A percentile compares a stretch with the other conserved stretches of the same genome.
phyloP scores from a whole-genome alignment of 1,140 invertebrate species.

The Saccostrea cuccullata region DNA sequence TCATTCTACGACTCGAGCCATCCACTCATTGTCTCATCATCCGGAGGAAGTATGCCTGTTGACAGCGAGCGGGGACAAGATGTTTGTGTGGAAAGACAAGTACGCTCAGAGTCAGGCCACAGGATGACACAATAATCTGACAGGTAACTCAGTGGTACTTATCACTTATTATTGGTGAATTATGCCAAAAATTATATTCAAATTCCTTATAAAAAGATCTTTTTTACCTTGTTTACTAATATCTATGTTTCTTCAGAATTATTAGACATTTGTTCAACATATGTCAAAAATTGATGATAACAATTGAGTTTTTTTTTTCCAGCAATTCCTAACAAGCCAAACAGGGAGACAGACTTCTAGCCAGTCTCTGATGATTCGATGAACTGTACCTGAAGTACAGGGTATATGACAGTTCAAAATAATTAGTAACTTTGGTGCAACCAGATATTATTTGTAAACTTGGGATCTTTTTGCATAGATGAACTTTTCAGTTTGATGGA shows the following conservation, averaged over 20 bases:
- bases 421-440: neutral
- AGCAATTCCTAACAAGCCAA: neutral
- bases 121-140: conserved; percentile 33
- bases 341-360: neutral
- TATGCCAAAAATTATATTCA: neutral
- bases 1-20: conserved; percentile 70
- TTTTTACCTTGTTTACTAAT: no score
- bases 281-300: neutral
- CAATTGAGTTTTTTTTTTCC: neutral
- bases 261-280: no score
- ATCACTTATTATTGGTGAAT: neutral
- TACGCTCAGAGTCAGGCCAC: conserved; percentile 53
- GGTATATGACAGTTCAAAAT: neutral
- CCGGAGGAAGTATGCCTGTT: conserved; percentile 79
- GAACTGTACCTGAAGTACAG: neutral
- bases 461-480: neutral
- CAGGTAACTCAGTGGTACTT: neutral
- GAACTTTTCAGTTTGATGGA: neutral
- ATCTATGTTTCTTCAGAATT: no score
- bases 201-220: no score
- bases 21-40: conserved; percentile 81
- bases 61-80: conserved; percentile 78
- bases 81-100: conserved; percentile 79
- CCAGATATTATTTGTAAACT: neutral
- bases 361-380: neutral